These are phyloP conservation scores for Nesogale talazaci DNA, from an alignment of 2,113 vertebrate species.

Conservation along the genomic window DNA sequence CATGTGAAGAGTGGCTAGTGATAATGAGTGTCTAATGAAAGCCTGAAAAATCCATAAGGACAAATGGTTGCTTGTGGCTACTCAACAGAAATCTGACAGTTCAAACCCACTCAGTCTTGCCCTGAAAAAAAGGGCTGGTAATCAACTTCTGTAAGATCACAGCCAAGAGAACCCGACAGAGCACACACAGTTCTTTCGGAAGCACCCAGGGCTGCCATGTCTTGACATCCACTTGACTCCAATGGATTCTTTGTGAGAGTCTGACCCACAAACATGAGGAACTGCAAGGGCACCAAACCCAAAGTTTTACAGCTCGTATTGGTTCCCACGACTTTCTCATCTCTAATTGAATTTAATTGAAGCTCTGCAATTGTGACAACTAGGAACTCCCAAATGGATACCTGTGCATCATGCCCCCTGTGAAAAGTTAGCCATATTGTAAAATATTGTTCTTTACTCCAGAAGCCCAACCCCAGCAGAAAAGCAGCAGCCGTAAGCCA, in stretches of 20 bases:
- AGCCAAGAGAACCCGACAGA: background rate
- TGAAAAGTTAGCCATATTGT: background rate
- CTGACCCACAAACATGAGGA: background rate
- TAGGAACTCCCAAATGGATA: background rate
- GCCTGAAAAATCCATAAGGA: background rate
- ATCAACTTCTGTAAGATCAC: background rate
- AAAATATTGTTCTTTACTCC: background rate
- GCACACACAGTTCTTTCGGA: background rate
- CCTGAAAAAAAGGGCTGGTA: background rate
- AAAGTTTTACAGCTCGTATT: too few relatives aligned
- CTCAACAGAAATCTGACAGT: background rate
- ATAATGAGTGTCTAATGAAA: background rate
- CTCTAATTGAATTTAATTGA: background rate
- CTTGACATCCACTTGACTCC: background rate
- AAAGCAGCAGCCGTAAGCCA: background rate
- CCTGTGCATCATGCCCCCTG: background rate
- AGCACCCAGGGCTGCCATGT: background rate
- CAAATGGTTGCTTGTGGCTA: background rate
- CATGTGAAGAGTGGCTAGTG: background rate
- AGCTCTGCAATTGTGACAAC: background rate
- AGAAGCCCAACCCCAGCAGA: background rate
- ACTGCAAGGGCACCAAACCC: too few relatives aligned
- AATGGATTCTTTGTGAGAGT: background rate
- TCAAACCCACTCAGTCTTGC: background rate
- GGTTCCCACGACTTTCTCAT: background rate